phyloP scores from a whole-genome alignment of 2,113 vertebrate genomes.

The Prietella phreatophila region DNA sequence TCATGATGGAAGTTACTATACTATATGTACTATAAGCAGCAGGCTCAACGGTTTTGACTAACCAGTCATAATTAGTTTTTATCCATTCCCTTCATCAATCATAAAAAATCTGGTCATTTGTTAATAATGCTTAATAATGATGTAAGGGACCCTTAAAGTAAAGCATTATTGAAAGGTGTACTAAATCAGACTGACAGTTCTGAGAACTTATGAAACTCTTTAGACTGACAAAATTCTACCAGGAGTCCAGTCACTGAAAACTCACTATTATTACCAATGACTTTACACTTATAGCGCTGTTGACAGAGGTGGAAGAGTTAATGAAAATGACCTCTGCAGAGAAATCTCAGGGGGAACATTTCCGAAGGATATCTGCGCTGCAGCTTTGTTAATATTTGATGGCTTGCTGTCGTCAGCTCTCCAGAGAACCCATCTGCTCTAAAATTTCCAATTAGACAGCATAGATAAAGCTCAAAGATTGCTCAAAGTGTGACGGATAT shows the following conservation, averaged over 20 bases:
- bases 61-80: no score
- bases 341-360: neutral
- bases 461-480: slow-evolving; percentile 26
- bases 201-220: neutral
- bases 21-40: neutral
- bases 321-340: slow-evolving; percentile 26
- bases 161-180: neutral
- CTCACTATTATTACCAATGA: neutral
- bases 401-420: slow-evolving; percentile 52
- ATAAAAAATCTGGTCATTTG: neutral
- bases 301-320: slow-evolving; percentile 14
- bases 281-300: neutral
- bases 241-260: neutral
- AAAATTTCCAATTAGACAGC: slow-evolving; percentile 35
- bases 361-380: slow-evolving; percentile 26
- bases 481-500: neutral
- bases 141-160: neutral
- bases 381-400: slow-evolving; percentile 55
- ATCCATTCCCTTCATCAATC: neutral
- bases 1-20: neutral
- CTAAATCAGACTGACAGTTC: neutral
- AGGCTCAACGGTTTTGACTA: neutral
- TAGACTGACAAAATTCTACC: no score
- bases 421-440: neutral
- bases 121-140: neutral